A percentile compares a stretch with the other conserved stretches of the same genome.
Conservation (phyloP, 2,797 vertebrate species). For the Erethizon dorsatum region DNA sequence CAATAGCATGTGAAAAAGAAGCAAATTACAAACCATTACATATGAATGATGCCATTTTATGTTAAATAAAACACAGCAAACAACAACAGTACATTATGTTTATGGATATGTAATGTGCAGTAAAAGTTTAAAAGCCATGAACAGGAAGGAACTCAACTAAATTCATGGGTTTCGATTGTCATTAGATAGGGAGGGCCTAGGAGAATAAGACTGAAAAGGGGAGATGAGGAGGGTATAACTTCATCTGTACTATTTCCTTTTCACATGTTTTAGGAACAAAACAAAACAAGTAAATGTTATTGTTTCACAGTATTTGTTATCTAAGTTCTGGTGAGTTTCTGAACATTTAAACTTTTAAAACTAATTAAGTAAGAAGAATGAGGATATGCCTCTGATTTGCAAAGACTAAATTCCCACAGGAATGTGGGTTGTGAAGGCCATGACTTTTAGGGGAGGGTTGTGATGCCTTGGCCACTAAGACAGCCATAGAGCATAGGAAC, state of each 20-base stretch:
- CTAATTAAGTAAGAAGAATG: neutral
- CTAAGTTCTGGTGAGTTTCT: neutral
- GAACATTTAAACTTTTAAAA: conserved; percentile 2
- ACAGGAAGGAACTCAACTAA: conserved; percentile 31
- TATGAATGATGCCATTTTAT: conserved; percentile 35
- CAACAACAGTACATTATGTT: conserved; percentile 42
- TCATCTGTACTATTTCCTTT: neutral
- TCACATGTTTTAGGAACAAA: neutral
- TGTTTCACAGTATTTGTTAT: neutral
- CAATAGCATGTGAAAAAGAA: neutral
- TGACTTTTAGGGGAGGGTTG: fast-evolving
- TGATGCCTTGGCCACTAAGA: neutral
- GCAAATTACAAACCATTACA: conserved; percentile 44
- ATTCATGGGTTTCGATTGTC: neutral
- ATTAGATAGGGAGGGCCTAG: neutral
- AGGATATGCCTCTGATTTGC: neutral
- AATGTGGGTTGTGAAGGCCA: neutral
- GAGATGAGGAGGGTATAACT: neutral
- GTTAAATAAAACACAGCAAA: conserved; percentile 68
- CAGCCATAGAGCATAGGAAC: neutral
- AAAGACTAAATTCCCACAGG: neutral
- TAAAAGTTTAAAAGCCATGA: conserved; percentile 64
- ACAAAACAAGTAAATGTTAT: neutral
- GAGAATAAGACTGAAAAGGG: neutral
- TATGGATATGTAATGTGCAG: neutral